Percentiles rank a stretch among this genome's conserved stretches.
Evolutionary conservation across 1,140 invertebrate species (phyloP).

Genomic region (Coboldia fuscipes): DNA sequence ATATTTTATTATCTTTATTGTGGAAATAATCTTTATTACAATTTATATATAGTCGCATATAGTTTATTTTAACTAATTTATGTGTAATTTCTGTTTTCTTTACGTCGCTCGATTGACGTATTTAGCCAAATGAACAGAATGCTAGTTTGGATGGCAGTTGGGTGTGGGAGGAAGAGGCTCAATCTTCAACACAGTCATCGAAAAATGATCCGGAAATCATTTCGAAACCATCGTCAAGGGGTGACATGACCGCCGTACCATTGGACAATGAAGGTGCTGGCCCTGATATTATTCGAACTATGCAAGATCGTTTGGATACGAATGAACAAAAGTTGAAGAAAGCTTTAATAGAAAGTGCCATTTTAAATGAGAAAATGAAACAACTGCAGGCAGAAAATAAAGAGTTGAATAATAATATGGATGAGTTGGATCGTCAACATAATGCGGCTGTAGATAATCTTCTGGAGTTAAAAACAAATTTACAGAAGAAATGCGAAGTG

Average conservation of each 20-base stretch:
- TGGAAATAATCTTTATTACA: too few relatives aligned
- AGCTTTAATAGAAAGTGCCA: constrained; percentile 7
- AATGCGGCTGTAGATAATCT: constrained; percentile 40
- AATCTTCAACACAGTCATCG: constrained; percentile 11
- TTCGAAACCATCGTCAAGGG: constrained; percentile 4
- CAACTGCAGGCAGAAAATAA: constrained; percentile 26
- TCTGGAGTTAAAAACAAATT: constrained; percentile 33
- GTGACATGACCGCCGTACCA: constrained; percentile 7
- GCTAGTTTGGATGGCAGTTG: constrained; percentile 24
- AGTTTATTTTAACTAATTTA: too few relatives aligned
- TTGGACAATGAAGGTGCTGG: constrained; percentile 2
- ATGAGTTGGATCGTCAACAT: constrained; percentile 51
- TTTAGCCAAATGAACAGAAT: not conserved
- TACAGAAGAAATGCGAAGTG: constrained; percentile 28
- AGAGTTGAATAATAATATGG: constrained; percentile 31
- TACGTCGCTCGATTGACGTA: too few relatives aligned
- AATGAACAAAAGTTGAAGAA: constrained; percentile 6
- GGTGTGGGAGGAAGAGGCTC: constrained; percentile 28
- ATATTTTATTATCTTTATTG: too few relatives aligned
- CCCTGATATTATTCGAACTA: constrained; percentile 6
- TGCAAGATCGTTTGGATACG: constrained; percentile 4
- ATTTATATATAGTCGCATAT: too few relatives aligned
- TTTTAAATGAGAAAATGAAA: constrained; percentile 23
- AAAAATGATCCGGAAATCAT: constrained; percentile 5
- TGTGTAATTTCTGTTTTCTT: too few relatives aligned